phyloP scores from a whole-genome alignment of 2,888 invertebrate genomes.

The Polydrusus tereticollis region DNA sequence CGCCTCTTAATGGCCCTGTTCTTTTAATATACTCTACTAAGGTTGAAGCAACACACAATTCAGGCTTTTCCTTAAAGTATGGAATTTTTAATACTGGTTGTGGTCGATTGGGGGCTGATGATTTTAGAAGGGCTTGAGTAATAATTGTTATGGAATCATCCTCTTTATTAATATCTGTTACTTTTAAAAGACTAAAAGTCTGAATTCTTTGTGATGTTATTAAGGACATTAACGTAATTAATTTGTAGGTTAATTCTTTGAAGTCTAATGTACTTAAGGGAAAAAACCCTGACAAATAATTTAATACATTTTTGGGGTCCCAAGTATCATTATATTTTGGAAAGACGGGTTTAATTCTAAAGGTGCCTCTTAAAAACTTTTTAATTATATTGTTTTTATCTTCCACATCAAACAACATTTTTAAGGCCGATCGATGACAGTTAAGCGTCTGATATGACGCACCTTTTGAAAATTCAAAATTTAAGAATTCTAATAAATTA shows the following conservation, averaged over 20 bases:
- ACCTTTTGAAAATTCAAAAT: not conserved
- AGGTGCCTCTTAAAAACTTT: constrained; percentile 52
- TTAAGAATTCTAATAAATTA: not conserved
- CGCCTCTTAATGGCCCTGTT: constrained; percentile 9
- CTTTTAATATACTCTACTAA: not conserved
- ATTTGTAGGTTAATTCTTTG: constrained; percentile 14
- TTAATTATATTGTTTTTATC: constrained; percentile 39
- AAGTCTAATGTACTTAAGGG: not conserved
- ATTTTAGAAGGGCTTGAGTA: constrained; percentile 42
- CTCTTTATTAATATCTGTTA: constrained; percentile 29
- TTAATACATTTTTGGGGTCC: constrained; percentile 39
- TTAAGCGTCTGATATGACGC: constrained; percentile 14
- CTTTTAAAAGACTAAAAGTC: constrained; percentile 37
- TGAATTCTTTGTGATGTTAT: constrained; percentile 37
- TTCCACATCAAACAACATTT: constrained; percentile 6
- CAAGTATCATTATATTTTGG: constrained; percentile 55
- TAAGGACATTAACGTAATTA: not conserved
- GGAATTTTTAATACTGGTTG: constrained; percentile 24
- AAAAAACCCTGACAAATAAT: constrained; percentile 23
- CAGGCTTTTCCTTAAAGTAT: constrained; percentile 22
- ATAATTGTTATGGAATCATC: constrained; percentile 22
- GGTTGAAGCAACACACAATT: constrained; percentile 7
- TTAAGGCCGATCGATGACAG: constrained; percentile 25
- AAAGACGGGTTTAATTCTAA: constrained; percentile 47
- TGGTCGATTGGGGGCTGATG: constrained; percentile 16